Evolutionary conservation across 2,888 invertebrate genomes (phyloP), one percentile per base, ranked within the genome.

Genomic region (Clitarchus hookeri): DNA sequence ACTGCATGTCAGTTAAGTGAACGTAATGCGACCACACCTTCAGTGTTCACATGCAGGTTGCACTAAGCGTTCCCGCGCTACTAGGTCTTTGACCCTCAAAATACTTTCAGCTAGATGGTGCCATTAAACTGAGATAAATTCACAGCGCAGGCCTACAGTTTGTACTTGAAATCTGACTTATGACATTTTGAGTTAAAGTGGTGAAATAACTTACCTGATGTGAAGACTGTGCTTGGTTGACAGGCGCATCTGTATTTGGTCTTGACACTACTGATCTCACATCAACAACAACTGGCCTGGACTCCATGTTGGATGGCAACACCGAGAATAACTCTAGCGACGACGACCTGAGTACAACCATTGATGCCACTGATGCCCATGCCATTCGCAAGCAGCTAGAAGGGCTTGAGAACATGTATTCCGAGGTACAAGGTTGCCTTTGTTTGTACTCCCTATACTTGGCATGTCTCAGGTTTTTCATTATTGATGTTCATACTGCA

Each of bases 321-420:
- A 93, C 95, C 85, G 89, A 89, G 83, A 90, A 90, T 48, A 89
- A 88, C 89, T 91, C 89, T 84, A 91, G 92, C 0, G 96, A 96
- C 90, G 95, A 95, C 85, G 95, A 96, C 90, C 93, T 96, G 23
- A 95, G 96, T 78, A 95, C 95, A 0, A 91, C 91, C 9, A 90
- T 91, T 84, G 91, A 91, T 84, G 90, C 90, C 13, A 94, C 95
- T 3, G 96, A 96, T 90, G 95, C 96, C 2, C 93, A 96, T 88
- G 95, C 96, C 54, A 96, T 97, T 88, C 92, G 96, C 44, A 94
- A 96, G 87, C 97, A 97, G 90, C 92, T 97, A 65, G 95, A 97
- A 90, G 96, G 97, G 0, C 92, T 97, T 8, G 97, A 97, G 92
- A 95, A 94, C 89, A 97, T 97, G 97, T 97, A 97, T 90, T 96